These are phyloP conservation scores for Bombus waltoni DNA, from an alignment of 1,140 invertebrate genomes.

Conservation along the genomic window DNA sequence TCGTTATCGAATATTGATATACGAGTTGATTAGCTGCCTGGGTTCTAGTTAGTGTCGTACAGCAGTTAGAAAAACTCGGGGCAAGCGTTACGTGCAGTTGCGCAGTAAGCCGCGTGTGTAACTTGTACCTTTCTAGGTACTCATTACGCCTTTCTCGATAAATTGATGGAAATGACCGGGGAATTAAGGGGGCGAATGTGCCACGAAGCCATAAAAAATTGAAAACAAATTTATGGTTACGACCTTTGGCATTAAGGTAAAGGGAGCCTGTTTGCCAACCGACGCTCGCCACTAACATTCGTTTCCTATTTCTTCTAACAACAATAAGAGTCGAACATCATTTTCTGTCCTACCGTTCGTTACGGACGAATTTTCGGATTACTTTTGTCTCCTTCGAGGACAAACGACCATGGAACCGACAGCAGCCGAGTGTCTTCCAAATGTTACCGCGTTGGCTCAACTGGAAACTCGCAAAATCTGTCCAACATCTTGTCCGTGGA, in stretches of 20 bases:
- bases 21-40: not conserved
- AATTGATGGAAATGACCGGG: slow-evolving; percentile 11
- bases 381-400: not conserved
- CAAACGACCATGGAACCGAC: not conserved
- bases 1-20: slow-evolving; percentile 8
- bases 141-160: slow-evolving; percentile 20
- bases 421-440: not conserved
- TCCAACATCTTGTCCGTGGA: not conserved
- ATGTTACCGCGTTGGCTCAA: not conserved
- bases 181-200: slow-evolving; percentile 2
- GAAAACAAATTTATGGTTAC: slow-evolving; percentile 19
- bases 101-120: slow-evolving; percentile 5
- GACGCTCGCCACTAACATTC: not conserved
- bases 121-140: slow-evolving; percentile 4
- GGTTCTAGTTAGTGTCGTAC: not conserved
- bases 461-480: not conserved
- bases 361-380: not conserved
- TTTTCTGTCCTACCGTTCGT: not conserved
- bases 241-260: not conserved
- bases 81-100: slow-evolving; percentile 7
- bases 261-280: not conserved
- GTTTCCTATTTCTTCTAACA: not conserved
- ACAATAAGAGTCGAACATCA: not conserved
- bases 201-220: not conserved
- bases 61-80: not conserved